A percentile compares a stretch with the other conserved stretches of the same genome.
These are phyloP conservation scores for Macaria notata DNA, from an alignment of 2,888 invertebrate genomes.

Conservation along the genomic window DNA sequence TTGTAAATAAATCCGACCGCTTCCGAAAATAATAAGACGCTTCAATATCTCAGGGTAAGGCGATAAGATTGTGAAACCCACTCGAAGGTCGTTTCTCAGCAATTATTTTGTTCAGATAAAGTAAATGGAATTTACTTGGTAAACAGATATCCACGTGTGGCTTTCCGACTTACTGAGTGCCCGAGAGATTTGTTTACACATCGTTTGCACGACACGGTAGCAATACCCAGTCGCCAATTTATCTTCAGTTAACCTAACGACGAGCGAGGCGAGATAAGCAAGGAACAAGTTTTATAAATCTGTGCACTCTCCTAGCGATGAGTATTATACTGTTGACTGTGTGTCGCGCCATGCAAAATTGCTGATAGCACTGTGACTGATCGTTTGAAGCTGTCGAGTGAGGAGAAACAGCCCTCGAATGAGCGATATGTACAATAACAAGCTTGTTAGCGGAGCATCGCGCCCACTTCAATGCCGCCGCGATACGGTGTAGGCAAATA, in stretches of 20 bases:
- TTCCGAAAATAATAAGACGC: constrained; percentile 23
- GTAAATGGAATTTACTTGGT: too few species aligned
- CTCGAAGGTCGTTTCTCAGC: not conserved
- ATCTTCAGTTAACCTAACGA: constrained; percentile 22
- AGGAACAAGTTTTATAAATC: constrained; percentile 28
- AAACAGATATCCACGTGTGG: too few species aligned
- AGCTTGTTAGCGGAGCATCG: constrained; percentile 43
- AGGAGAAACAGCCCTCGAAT: constrained; percentile 36
- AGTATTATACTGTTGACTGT: constrained; percentile 38
- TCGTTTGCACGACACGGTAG: constrained; percentile 14
- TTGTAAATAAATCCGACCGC: constrained; percentile 30
- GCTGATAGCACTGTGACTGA: constrained; percentile 55
- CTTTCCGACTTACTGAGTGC: not conserved
- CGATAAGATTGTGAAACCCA: constrained; percentile 18
- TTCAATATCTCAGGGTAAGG: constrained; percentile 12
- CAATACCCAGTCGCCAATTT: constrained; percentile 18
- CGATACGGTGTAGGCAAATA: constrained; percentile 15
- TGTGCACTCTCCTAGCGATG: constrained; percentile 21
- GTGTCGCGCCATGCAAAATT: constrained; percentile 54
- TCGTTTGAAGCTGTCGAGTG: constrained; percentile 36
- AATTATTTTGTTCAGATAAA: too few species aligned
- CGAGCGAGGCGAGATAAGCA: constrained; percentile 20
- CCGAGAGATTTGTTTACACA: constrained; percentile 9
- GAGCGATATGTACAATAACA: constrained; percentile 42
- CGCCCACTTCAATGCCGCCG: constrained; percentile 39